Evolutionary conservation across 2,888 invertebrate species (phyloP).

Genomic region (Drosophila conformis): DNA sequence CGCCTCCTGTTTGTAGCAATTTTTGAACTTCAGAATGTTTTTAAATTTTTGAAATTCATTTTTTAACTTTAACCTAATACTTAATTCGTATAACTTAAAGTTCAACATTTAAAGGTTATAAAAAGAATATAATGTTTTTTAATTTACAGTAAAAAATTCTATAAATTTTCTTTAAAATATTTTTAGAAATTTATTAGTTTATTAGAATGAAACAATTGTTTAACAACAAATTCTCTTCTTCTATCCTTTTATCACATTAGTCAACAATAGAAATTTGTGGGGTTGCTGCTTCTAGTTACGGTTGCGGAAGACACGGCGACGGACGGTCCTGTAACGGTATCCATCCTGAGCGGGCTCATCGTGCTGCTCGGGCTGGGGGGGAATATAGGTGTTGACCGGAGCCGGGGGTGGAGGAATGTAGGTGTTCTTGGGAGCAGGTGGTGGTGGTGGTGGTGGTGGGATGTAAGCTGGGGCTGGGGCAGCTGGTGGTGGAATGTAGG

Average conservation of each 20-base stretch:
- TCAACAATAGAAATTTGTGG: conserved; percentile 53
- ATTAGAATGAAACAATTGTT: conserved; percentile 11
- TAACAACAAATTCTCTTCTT: conserved; percentile 40
- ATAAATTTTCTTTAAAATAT: not conserved
- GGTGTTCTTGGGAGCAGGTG: conserved; percentile 38
- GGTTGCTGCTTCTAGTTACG: conserved; percentile 51
- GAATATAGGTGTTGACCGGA: conserved; percentile 61
- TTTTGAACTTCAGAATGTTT: not conserved
- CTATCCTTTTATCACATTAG: conserved; percentile 51
- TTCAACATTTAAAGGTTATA: not conserved
- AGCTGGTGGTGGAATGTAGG: conserved; percentile 51
- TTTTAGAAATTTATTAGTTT: not conserved
- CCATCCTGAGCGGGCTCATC: conserved; percentile 75
- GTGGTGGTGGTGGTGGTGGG: conserved; percentile 49
- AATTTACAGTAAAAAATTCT: not conserved
- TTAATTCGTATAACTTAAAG: too few relatives aligned
- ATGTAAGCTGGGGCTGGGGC: conserved; percentile 33
- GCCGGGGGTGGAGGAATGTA: conserved; percentile 62
- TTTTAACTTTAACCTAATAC: too few relatives aligned
- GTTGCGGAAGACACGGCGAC: conserved; percentile 76
- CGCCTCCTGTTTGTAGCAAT: not conserved
- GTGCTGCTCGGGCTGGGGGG: conserved; percentile 61
- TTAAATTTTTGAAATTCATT: too few relatives aligned
- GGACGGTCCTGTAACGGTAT: conserved; percentile 74
- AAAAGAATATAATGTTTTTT: not conserved